phyloP scores from a whole-genome alignment of 2,797 vertebrate species.

The Chelidonichthys spinosus region DNA sequence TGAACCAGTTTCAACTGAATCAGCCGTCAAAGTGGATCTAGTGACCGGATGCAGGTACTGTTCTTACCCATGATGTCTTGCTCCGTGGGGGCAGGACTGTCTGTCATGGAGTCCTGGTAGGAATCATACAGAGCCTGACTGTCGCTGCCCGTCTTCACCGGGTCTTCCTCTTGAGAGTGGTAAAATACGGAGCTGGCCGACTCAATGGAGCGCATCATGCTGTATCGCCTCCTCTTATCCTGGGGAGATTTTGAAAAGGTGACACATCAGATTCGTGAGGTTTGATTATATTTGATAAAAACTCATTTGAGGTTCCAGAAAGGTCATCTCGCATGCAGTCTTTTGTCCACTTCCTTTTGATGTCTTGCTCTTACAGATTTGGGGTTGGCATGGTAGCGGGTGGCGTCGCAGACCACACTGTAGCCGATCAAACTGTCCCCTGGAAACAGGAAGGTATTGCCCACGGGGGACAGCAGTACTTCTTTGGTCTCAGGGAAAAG shows the following conservation, averaged over 20 bases:
- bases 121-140: slow-evolving; percentile 71
- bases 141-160: slow-evolving; percentile 65
- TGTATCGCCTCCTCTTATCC: slow-evolving; percentile 91
- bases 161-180: slow-evolving; percentile 93
- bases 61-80: slow-evolving; percentile 75
- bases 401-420: slow-evolving; percentile 89
- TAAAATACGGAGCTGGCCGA: slow-evolving; percentile 95
- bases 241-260: slow-evolving; percentile 65
- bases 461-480: slow-evolving; percentile 91
- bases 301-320: not conserved
- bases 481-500: slow-evolving; percentile 93
- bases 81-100: slow-evolving; percentile 72
- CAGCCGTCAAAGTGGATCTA: not conserved
- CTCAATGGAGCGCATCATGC: slow-evolving; percentile 91
- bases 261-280: slow-evolving; percentile 4
- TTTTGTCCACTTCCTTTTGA: not conserved
- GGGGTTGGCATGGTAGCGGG: slow-evolving; percentile 87
- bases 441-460: slow-evolving; percentile 90
- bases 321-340: not conserved
- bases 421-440: slow-evolving; percentile 93
- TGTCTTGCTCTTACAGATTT: slow-evolving; percentile 87
- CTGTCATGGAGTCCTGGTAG: slow-evolving; percentile 72
- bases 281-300: slow-evolving; percentile 17
- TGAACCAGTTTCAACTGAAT: not conserved
- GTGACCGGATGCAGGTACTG: not conserved